These are phyloP conservation scores for Matsumyia berberina DNA, from an alignment of 2,888 invertebrate species.

Conservation along the genomic window DNA sequence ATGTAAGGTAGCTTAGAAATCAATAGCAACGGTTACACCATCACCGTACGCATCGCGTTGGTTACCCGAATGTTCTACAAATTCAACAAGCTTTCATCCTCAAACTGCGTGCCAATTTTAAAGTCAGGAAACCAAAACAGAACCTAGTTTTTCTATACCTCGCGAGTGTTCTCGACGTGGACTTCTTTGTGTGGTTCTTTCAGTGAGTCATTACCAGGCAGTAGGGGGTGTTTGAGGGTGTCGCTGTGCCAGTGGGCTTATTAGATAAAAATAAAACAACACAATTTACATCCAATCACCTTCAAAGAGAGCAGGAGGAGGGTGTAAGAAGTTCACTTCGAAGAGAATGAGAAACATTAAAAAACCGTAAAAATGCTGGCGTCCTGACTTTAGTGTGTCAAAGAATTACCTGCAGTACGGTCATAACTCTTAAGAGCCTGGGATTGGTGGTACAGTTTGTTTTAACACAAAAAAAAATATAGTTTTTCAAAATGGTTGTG, in stretches of 20 bases:
- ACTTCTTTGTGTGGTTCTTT: constrained; percentile 28
- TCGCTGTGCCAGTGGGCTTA: constrained; percentile 61
- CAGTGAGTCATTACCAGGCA: constrained; percentile 70
- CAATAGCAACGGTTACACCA: constrained; percentile 26
- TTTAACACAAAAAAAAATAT: constrained; percentile 14
- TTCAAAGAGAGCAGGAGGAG: neutral
- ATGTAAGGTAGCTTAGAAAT: constrained; percentile 49
- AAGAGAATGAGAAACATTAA: constrained; percentile 22
- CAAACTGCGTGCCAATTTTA: constrained; percentile 32
- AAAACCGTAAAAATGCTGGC: constrained; percentile 68
- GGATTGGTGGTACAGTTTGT: neutral
- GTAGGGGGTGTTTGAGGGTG: constrained; percentile 37
- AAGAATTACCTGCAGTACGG: constrained; percentile 45
- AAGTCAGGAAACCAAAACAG: constrained; percentile 60
- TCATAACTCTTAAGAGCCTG: constrained; percentile 1
- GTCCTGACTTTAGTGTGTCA: constrained; percentile 58
- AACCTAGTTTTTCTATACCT: constrained; percentile 33
- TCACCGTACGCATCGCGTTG: constrained; percentile 37
- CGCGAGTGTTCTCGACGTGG: constrained; percentile 24
- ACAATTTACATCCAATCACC: constrained; percentile 24
- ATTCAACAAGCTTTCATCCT: constrained; percentile 5
- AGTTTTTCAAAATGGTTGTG: constrained; percentile 80
- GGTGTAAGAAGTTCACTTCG: constrained; percentile 18
- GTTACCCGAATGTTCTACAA: constrained; percentile 27
- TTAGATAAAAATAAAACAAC: constrained; percentile 42